These are phyloP conservation scores for Ennomos fuscantarius DNA, from an alignment of 2,888 invertebrate genomes.

Conservation along the genomic window DNA sequence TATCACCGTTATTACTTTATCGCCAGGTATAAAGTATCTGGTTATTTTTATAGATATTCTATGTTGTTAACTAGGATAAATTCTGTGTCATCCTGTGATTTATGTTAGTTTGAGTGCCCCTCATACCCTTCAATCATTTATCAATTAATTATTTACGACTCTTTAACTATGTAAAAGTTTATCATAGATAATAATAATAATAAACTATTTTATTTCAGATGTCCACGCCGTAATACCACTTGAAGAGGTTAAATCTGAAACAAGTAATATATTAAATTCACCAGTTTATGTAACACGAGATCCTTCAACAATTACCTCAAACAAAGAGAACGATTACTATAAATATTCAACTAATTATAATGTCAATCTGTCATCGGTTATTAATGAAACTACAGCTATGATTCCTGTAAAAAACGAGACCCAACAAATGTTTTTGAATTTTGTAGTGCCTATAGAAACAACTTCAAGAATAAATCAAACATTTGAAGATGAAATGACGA, in stretches of 20 bases:
- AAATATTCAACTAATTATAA: slow-evolving; percentile 8
- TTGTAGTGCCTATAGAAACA: slow-evolving; percentile 4
- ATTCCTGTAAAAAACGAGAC: background rate
- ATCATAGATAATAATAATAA: background rate
- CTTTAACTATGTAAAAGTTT: too few relatives aligned
- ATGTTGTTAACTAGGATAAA: too few relatives aligned
- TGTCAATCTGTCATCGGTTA: background rate
- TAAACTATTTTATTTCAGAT: slow-evolving; percentile 7
- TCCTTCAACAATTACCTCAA: background rate
- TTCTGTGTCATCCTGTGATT: too few relatives aligned
- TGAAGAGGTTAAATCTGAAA: slow-evolving; percentile 2
- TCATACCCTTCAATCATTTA: too few relatives aligned
- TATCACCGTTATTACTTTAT: slow-evolving; percentile 2
- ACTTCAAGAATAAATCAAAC: slow-evolving; percentile 11
- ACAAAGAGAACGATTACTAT: slow-evolving; percentile 7
- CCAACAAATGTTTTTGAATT: background rate
- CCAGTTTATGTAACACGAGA: background rate
- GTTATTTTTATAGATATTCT: too few relatives aligned
- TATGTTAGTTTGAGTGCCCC: too few relatives aligned
- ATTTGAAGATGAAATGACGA: slow-evolving; percentile 2
- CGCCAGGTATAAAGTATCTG: slow-evolving; percentile 8
- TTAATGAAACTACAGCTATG: background rate
- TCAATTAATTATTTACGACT: too few relatives aligned
- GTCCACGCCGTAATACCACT: slow-evolving; percentile 2
- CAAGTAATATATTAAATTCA: background rate